Base-by-base conservation (phyloP, 1,140 invertebrate genomes). In the Drosophila malerkotliana region DNA sequence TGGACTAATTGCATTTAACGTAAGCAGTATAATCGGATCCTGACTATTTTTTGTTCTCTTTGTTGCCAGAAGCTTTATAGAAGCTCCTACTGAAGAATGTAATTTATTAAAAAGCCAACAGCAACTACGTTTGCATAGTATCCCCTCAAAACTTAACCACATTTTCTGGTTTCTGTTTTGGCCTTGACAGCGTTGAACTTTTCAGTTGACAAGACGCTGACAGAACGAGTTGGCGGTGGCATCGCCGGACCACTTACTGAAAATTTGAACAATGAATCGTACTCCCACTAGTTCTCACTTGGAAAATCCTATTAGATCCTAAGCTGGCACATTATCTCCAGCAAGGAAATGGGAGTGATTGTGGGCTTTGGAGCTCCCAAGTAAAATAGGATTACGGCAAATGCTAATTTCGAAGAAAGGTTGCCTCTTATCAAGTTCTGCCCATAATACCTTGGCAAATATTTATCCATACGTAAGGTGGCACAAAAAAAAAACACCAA, bases 1-100 rank as follows among this genome's bases (percentile, higher is more conserved):
- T 41, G 56, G 44, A 69, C 63, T 69, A 68, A 69, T 69, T 69
- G 51, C 63, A 57, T 41, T 67, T 7, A 2, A 37, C 34, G 34
- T 9, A 37, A 10, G 34, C 8, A 30, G 30, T 45, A 37, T 55
- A 67, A 68, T 32, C 15, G 21, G 12, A 26, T 37, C 21, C 21
- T 3, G 21, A 21, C 21, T 21, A 21, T 21, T 21, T 21, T 21
- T 21, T 12, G 4, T n/a, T 10, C 26, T 12, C 28, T 5, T 10
- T 28, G 26, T 28, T 28, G 26, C 26, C 26, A 28, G 26, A 28
- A 28, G 26, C 26, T 28, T 28, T 28, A 28, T 7, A 30, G 3
- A 14, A 28, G 18, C 34, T 21, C 5, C 5, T 6, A 45, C n/a
- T 68, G 21, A 67, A 68, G 63, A 68, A 54, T 55, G 34, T 41